Evolutionary conservation across 2,113 vertebrate species (phyloP).

Genomic region (Phalacrocorax pelagicus): DNA sequence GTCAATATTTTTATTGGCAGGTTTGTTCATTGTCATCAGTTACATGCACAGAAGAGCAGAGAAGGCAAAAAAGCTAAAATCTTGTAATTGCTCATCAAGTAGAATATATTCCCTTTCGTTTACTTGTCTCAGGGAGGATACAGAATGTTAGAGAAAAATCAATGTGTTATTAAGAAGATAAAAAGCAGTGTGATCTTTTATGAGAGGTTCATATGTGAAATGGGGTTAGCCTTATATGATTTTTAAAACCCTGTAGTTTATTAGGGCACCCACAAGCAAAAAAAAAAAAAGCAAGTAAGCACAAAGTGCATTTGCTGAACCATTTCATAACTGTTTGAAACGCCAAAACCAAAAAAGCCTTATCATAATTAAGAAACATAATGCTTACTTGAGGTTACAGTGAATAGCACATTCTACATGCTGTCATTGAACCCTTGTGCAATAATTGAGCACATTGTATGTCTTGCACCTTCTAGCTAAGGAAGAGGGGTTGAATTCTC

Average conservation of each 20-base stretch:
- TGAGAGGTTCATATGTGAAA: neutral
- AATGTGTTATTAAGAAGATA: neutral
- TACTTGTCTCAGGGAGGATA: neutral
- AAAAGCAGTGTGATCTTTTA: neutral
- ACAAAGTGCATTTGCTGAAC: neutral
- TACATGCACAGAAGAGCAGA: neutral
- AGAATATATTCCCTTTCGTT: neutral
- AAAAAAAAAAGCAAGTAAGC: neutral
- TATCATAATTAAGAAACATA: neutral
- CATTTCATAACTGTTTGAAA: neutral
- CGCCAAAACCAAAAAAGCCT: neutral
- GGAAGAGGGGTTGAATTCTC: neutral
- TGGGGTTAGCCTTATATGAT: neutral
- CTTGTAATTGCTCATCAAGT: neutral
- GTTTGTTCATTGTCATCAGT: neutral
- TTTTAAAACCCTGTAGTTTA: neutral
- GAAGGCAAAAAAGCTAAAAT: neutral
- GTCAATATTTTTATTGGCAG: slow-evolving; percentile 4
- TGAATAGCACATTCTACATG: fast-evolving
- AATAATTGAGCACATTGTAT: neutral
- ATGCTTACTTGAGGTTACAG: neutral
- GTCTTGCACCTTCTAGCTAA: neutral
- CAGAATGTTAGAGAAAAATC: neutral
- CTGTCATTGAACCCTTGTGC: neutral
- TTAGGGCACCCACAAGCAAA: neutral